Percentiles rank a stretch among this genome's conserved stretches.
These are phyloP conservation scores for Ondatra zibethicus DNA, from an alignment of 2,113 vertebrate species.

Conservation along the genomic window DNA sequence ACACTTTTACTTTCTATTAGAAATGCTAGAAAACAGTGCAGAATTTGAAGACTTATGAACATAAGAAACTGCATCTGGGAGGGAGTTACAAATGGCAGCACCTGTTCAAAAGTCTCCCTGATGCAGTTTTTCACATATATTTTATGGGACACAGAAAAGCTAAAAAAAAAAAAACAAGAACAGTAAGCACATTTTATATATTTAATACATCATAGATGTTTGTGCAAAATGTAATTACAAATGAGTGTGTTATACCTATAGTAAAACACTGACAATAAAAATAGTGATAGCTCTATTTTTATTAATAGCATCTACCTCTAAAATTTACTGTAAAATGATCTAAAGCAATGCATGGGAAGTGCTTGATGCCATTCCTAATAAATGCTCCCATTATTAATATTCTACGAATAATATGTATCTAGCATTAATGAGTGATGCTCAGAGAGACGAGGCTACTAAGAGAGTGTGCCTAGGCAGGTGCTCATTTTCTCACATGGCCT, in stretches of 20 bases:
- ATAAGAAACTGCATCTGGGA: background rate
- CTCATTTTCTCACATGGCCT: background rate
- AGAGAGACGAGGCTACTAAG: background rate
- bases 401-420: background rate
- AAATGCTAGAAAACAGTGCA: background rate
- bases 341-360: background rate
- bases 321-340: background rate
- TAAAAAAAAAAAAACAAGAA: background rate
- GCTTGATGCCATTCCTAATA: background rate
- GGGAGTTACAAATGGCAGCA: background rate
- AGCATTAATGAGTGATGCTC: background rate
- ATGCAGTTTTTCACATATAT: background rate
- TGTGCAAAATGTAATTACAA: background rate
- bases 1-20: background rate
- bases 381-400: background rate
- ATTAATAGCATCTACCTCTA: background rate
- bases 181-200: background rate
- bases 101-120: background rate
- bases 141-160: background rate
- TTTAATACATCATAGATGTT: background rate
- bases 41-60: background rate
- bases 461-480: no score
- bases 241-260: background rate
- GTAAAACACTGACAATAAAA: background rate
- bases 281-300: background rate